phyloP scores from a whole-genome alignment of 2,797 vertebrate species.

The Lateolabrax maculatus region DNA sequence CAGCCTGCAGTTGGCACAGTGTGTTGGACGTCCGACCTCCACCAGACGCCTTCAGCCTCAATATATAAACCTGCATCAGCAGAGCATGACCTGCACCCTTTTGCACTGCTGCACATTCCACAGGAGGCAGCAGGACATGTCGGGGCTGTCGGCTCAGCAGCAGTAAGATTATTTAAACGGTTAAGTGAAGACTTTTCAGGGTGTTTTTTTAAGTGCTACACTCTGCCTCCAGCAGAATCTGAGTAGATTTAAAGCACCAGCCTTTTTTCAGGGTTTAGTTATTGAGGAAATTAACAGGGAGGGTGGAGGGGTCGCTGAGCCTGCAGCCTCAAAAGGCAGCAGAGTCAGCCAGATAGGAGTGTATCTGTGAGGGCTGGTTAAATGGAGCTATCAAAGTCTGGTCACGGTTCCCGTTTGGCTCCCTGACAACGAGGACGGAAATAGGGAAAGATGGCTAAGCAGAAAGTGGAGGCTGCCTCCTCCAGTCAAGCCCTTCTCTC shows the following conservation, averaged over 20 bases:
- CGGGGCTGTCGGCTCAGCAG: neutral
- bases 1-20: constrained; percentile 50
- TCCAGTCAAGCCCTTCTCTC: neutral
- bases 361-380: neutral
- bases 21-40: constrained; percentile 34
- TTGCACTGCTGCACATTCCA: constrained; percentile 31
- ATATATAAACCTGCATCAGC: constrained; percentile 33
- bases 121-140: neutral
- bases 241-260: neutral
- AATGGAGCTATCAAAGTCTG: constrained; percentile 15
- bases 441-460: constrained; percentile 70
- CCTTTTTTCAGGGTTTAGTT: neutral
- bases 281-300: neutral
- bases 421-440: constrained; percentile 62
- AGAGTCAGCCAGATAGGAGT: neutral
- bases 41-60: neutral
- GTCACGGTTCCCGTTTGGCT: constrained; percentile 28
- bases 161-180: neutral
- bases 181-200: neutral
- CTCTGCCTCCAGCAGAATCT: neutral
- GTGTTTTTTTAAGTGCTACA: neutral
- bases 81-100: constrained; percentile 22
- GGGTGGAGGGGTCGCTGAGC: no score
- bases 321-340: no score
- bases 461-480: constrained; percentile 43